Evolutionary conservation across 2,113 vertebrate species (phyloP), one percentile per base, ranked within the genome.

Genomic region (Alethe castanea): DNA sequence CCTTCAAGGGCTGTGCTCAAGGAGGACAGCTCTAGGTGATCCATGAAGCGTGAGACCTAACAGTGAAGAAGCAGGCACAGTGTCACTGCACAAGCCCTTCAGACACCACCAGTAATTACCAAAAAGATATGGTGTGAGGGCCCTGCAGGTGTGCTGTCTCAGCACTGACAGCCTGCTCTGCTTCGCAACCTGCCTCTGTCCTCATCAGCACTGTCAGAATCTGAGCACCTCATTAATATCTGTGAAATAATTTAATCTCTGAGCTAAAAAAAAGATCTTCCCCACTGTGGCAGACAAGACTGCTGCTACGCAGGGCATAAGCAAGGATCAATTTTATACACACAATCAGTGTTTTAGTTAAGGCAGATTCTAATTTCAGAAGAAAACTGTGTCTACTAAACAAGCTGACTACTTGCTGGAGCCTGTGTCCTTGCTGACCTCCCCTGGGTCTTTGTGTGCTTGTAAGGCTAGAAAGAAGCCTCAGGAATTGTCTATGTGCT

Each of bases 81-180:
- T 5, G 1, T 20, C 22, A 36, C 28, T 29, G n/a, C 72, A 83
- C 5, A 29, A 81, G 23, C 23, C 40, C 50, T 82, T 69, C 67
- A 90, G 45, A 53, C 17, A 8, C 3, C 22, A 8, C 3, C 25
- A n/a, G 31, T 73, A 53, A 83, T 83, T 73, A 53, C 22, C 0
- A 0, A 52, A 18, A 16, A 11, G 1, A 14, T 20, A 29, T 0
- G 1, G 31, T 4, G 4, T 0, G 2, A 86, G 25, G 36, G 6
- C 48, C 25, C 50, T 69, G 76, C 82, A 72, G 67, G 64, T 69
- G 54, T 4, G 1, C 50, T 86, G 35, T 25, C 8, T 24, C 4
- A 0, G n/a, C 54, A 6, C 28, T 69, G 80, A 81, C 60, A 92
- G 64, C 28, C 50, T 1, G 1, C 20, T 83, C 64, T 53, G 13